These are phyloP conservation scores for Halcyon senegalensis DNA, from an alignment of 2,113 vertebrate genomes.

Conservation along the genomic window DNA sequence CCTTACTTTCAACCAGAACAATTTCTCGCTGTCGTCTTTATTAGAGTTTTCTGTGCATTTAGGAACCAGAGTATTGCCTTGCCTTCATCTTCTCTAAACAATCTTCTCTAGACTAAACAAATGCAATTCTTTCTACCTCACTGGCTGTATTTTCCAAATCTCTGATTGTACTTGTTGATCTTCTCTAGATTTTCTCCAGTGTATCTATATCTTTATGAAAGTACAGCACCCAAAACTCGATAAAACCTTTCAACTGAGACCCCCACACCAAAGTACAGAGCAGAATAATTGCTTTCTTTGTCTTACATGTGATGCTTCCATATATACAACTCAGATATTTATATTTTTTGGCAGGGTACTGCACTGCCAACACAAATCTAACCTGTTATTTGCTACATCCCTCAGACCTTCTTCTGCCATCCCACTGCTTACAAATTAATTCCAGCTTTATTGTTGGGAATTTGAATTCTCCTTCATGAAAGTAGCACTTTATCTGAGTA, in stretches of 20 bases:
- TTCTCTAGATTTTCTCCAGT: neutral
- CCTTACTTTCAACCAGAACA: neutral
- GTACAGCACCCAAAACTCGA: neutral
- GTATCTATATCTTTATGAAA: neutral
- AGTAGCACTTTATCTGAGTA: neutral
- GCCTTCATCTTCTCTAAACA: neutral
- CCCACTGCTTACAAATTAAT: neutral
- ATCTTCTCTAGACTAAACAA: slow-evolving; percentile 39
- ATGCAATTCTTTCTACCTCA: neutral
- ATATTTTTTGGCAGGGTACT: neutral
- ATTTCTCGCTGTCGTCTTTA: neutral
- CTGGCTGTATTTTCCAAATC: neutral
- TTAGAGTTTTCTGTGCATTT: neutral
- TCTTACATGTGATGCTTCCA: neutral
- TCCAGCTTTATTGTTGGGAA: neutral
- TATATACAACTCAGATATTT: neutral
- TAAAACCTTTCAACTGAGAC: neutral
- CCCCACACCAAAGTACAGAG: neutral
- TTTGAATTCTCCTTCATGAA: neutral
- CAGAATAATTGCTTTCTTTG: neutral
- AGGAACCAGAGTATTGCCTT: neutral
- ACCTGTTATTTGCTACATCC: neutral
- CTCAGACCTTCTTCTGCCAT: neutral
- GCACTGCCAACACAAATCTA: neutral
- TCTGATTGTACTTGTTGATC: neutral